These are phyloP conservation scores for Polyommatus iphigenia DNA, from an alignment of 2,888 invertebrate genomes.

Conservation along the genomic window DNA sequence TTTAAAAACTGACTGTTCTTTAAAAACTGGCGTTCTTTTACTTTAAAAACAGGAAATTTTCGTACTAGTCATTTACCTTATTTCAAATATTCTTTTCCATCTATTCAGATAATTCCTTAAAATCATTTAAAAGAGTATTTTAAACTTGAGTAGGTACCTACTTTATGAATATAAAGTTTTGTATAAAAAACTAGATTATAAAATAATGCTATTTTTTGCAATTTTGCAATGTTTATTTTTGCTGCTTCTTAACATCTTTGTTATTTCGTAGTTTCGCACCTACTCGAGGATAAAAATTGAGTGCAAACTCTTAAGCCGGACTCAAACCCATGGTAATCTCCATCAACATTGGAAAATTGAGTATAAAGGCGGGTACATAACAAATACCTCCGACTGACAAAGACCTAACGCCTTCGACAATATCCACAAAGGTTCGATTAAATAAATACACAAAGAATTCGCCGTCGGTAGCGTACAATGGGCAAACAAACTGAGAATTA, in stretches of 20 bases:
- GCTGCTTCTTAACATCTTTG: neutral
- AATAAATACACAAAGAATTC: constrained; percentile 72
- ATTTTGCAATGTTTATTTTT: neutral
- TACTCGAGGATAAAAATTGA: neutral
- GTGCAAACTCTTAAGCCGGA: constrained; percentile 26
- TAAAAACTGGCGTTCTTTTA: no score
- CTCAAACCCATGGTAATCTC: constrained; percentile 34
- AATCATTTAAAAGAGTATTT: no score
- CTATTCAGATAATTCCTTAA: no score
- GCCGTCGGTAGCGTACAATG: constrained; percentile 71
- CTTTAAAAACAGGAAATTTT: no score
- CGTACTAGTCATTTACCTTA: no score
- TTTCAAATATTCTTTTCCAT: no score
- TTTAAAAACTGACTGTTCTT: no score
- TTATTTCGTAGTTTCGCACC: neutral
- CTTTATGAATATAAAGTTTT: no score
- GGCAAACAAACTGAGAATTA: constrained; percentile 76
- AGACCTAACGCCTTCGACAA: constrained; percentile 57
- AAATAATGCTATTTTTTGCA: neutral
- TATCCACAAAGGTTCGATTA: constrained; percentile 68
- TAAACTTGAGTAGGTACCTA: no score
- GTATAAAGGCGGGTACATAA: constrained; percentile 42
- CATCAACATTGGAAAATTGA: constrained; percentile 33
- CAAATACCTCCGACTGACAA: constrained; percentile 47
- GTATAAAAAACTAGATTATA: no score